Conservation (phyloP, 1,140 invertebrate species). For the Dreissena rostriformis region DNA sequence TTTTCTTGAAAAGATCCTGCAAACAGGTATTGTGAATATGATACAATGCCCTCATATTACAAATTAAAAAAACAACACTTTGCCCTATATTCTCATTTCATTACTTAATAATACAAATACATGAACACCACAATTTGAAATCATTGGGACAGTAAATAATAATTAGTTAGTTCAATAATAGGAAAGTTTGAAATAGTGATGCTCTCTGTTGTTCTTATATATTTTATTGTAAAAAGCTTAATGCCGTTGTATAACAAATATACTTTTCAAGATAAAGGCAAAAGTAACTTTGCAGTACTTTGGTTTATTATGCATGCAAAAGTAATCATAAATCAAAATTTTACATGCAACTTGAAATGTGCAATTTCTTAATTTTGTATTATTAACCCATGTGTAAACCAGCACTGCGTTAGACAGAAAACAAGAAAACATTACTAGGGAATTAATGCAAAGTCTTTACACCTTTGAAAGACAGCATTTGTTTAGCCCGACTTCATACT, state of each 20-base stretch:
- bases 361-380: not conserved
- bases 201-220: not conserved
- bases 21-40: conserved; percentile 30
- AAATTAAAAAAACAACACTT: too few species aligned
- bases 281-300: too few species aligned
- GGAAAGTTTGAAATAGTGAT: too few species aligned
- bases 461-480: not conserved
- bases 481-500: not conserved
- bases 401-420: not conserved
- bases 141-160: too few species aligned
- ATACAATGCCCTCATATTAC: not conserved
- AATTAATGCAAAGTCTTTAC: not conserved
- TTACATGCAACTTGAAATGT: not conserved
- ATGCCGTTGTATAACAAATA: not conserved
- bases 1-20: conserved; percentile 73
- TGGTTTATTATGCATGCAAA: too few species aligned
- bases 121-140: too few species aligned
- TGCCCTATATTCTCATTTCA: too few species aligned
- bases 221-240: not conserved
- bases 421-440: not conserved
- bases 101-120: too few species aligned
- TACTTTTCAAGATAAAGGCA: too few species aligned
- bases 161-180: too few species aligned
- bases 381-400: not conserved
- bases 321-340: not conserved